These are phyloP conservation scores for Balaenoptera acutorostrata DNA, from an alignment of 2,113 vertebrate genomes.

Conservation along the genomic window DNA sequence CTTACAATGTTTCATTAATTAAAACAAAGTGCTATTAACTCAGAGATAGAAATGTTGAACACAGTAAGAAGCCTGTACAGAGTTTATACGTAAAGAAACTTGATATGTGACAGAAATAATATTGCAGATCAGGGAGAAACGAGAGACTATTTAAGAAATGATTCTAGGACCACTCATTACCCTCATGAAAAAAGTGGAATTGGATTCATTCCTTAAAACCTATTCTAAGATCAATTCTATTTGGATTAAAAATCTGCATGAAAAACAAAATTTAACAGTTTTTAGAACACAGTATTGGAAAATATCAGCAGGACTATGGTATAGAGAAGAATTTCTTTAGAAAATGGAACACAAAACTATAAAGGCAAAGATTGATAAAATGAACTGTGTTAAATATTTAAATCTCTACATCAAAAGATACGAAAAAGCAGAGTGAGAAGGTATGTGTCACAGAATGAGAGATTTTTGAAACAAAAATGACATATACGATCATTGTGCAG, in stretches of 20 bases:
- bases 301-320: background rate
- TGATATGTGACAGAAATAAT: background rate
- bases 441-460: background rate
- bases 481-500: background rate
- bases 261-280: background rate
- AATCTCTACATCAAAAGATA: background rate
- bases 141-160: background rate
- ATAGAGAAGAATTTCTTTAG: background rate
- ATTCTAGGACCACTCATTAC: background rate
- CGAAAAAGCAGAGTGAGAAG: background rate
- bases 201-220: background rate
- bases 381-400: conserved; percentile 1
- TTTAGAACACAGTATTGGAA: background rate
- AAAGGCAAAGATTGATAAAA: background rate
- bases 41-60: background rate
- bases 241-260: background rate
- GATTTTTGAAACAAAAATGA: background rate
- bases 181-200: background rate
- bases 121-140: background rate
- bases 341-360: background rate
- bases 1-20: background rate
- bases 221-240: background rate
- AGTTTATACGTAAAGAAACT: background rate
- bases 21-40: background rate
- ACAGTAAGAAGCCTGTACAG: background rate